These are phyloP conservation scores for Eptatretus burgeri DNA, from an alignment of 2,113 vertebrate genomes.

Conservation along the genomic window DNA sequence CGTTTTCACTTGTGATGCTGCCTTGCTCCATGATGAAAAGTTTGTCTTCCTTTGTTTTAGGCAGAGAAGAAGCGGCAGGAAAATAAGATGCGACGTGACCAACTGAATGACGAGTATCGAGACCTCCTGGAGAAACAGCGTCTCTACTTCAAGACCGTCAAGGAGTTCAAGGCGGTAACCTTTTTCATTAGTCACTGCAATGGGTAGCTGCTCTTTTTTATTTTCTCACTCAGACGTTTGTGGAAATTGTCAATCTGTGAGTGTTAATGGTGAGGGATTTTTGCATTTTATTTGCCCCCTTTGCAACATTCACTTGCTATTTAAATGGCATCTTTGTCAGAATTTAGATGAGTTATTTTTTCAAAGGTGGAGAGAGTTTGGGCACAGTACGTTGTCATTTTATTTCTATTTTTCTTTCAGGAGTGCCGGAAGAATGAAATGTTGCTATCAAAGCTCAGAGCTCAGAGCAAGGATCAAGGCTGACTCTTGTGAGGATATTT, in stretches of 20 bases:
- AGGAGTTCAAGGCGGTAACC: slow-evolving; percentile 88
- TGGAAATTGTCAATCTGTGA: background rate
- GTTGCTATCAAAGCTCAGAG: slow-evolving; percentile 47
- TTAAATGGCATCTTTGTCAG: background rate
- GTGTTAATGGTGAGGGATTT: background rate
- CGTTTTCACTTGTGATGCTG: too few relatives aligned
- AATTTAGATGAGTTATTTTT: background rate
- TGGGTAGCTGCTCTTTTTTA: background rate
- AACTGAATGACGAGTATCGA: slow-evolving; percentile 74
- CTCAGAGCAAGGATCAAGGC: slow-evolving; percentile 15
- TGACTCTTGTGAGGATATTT: too few relatives aligned
- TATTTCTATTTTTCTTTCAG: slow-evolving; percentile 15
- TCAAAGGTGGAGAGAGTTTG: background rate
- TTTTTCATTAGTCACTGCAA: background rate
- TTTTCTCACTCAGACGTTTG: background rate
- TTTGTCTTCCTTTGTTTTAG: slow-evolving; percentile 16
- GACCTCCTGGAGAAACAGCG: slow-evolving; percentile 79
- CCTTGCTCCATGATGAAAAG: background rate
- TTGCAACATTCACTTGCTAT: background rate
- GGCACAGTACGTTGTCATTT: background rate
- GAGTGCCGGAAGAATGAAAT: slow-evolving; percentile 77
- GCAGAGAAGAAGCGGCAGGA: slow-evolving; percentile 97
- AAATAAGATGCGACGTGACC: slow-evolving; percentile 91
- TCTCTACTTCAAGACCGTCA: slow-evolving; percentile 91
- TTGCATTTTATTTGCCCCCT: background rate